Base-by-base conservation (phyloP, 1,140 invertebrate genomes). In the Geopemphigus sp. region DNA sequence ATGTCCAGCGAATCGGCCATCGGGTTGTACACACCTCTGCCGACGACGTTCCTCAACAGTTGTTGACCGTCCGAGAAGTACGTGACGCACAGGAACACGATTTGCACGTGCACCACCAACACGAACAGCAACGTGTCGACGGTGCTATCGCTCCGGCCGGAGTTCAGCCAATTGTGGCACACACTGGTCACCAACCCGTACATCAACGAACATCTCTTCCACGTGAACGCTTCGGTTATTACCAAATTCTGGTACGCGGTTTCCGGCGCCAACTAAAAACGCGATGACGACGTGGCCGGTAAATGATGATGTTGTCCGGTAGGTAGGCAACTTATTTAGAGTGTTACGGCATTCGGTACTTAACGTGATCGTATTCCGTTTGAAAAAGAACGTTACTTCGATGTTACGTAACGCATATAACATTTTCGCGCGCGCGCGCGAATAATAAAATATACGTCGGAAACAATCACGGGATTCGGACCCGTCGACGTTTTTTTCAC, bases 31-130 rank as follows among this genome's bases (percentile, higher is more conserved):
- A 56, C 15, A 6, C 73, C 73, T 15, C 8, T 22, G 6, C 73
- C 54, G 8, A 22, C 15, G 0, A 76, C 24, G n/a, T 76, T 76
- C 5, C 22, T 59, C n/a, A 76, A 61, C 39, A 76, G 22, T 26
- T 76, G 72, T 14, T 74, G 72, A 12, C 73, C 73, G 2, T 61
- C 73, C 15, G 73, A 76, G 17, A 76, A 76, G 39, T 76, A 76
- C 0, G 73, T 76, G 29, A 76, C 8, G 26, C 73, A 61, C 56
- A 76, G 32, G n/a, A 76, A 61, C 5, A 76, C 29, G 2, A 76
- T 22, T 17, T 76, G 73, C 1, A 76, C 32, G 22, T 76, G 73
- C 3, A 61, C 73, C n/a, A 76, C 73, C n/a, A 76, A 4, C n/a
- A 76, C 73, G 6, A 45, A 4, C 0, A 76, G 73, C 22, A 76